phyloP scores from a whole-genome alignment of 2,113 vertebrate species.

The Takifugu flavidus region DNA sequence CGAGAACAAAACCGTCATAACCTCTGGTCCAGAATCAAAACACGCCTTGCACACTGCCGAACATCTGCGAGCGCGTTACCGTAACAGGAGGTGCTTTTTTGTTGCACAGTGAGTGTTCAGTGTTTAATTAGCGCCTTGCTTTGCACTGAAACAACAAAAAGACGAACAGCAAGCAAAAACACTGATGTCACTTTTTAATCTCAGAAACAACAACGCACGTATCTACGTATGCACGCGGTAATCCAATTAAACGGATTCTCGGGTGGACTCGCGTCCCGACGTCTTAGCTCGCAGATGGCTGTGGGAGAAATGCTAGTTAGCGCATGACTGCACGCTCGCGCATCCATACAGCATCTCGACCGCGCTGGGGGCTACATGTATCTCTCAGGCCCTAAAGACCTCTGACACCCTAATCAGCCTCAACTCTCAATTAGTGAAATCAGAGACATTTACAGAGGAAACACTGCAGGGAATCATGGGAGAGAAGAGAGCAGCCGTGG shows the following conservation, averaged over 20 bases:
- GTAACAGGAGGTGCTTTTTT: no score
- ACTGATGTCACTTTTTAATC: slow-evolving; percentile 3
- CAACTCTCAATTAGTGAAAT: slow-evolving; percentile 42
- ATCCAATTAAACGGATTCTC: slow-evolving; percentile 42
- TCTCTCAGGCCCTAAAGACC: slow-evolving; percentile 28
- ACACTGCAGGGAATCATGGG: slow-evolving; percentile 18
- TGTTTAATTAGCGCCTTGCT: no score
- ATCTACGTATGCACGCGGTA: slow-evolving; percentile 1
- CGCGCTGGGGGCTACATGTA: slow-evolving; percentile 3
- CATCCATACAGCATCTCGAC: slow-evolving; percentile 5
- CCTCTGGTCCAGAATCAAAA: no score
- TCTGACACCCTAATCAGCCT: slow-evolving; percentile 36
- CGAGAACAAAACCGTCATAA: slow-evolving; percentile 2
- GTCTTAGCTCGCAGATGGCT: slow-evolving; percentile 33
- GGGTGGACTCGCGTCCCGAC: slow-evolving; percentile 15
- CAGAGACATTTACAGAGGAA: slow-evolving; percentile 26
- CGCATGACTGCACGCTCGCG: slow-evolving; percentile 2
- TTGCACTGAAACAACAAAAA: slow-evolving; percentile 15
- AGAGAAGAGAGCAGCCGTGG: slow-evolving; percentile 18
- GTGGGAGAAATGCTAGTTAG: slow-evolving; percentile 7
- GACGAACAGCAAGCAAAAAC: slow-evolving; percentile 2
- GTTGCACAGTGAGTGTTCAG: no score
- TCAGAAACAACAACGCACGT: slow-evolving; percentile 8
- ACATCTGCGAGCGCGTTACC: no score
- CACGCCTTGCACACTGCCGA: no score